Conservation (phyloP, 2,888 invertebrate genomes). For the Nipponacmea schrenckii region DNA sequence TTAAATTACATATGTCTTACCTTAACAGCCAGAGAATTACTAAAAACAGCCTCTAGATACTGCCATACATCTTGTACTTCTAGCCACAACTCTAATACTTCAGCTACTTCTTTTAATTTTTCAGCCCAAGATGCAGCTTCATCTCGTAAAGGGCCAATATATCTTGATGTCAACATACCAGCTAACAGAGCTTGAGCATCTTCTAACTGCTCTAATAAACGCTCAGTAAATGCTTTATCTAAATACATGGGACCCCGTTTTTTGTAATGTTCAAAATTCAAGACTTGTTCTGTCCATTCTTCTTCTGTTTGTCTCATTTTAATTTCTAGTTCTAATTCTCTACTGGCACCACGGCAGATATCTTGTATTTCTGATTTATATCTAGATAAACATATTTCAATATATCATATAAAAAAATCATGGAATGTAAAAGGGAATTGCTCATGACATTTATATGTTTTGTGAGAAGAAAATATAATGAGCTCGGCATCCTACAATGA, state of each 20-base stretch:
- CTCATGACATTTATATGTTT: no score
- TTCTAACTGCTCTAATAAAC: constrained; percentile 67
- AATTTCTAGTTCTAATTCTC: constrained; percentile 66
- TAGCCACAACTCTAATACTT: constrained; percentile 67
- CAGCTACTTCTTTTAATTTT: constrained; percentile 67
- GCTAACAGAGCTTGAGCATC: constrained; percentile 67
- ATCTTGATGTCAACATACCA: constrained; percentile 65
- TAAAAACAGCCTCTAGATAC: constrained; percentile 67
- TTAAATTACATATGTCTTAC: constrained; percentile 32
- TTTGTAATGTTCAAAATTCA: constrained; percentile 67
- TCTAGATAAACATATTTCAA: constrained; percentile 38
- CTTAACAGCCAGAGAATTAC: constrained; percentile 60
- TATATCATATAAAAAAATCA: background rate
- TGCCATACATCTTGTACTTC: constrained; percentile 68
- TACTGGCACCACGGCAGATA: constrained; percentile 65
- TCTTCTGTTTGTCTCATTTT: constrained; percentile 67
- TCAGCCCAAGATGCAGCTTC: constrained; percentile 68
- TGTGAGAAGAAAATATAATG: no score
- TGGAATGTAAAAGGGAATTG: background rate
- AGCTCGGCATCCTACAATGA: no score
- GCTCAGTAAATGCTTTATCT: constrained; percentile 64
- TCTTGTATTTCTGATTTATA: constrained; percentile 63
- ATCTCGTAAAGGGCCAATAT: constrained; percentile 66
- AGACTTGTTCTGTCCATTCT: constrained; percentile 69
- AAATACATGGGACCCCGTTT: constrained; percentile 66